These are phyloP conservation scores for Protomyctophum bolini DNA, from an alignment of 2,113 vertebrate species.

Conservation along the genomic window DNA sequence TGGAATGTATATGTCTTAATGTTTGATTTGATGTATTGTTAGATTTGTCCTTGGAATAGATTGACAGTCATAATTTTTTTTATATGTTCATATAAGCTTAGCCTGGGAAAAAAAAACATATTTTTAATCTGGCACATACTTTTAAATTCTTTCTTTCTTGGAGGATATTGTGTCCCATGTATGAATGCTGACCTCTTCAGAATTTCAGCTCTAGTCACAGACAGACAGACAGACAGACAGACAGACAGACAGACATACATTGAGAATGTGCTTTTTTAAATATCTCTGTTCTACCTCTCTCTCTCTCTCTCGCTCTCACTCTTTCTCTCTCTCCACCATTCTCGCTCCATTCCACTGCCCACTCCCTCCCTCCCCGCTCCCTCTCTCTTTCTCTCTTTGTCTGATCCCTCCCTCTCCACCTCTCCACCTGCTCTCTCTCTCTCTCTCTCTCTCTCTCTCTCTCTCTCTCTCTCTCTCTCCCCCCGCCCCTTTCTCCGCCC, in stretches of 20 bases:
- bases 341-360: slow-evolving; percentile 32
- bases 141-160: too few species aligned
- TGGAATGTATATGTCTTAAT: slow-evolving; percentile 17
- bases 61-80: too few species aligned
- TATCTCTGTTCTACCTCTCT: slow-evolving; percentile 68
- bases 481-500: slow-evolving; percentile 76
- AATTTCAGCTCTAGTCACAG: not conserved
- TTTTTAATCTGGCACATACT: too few species aligned
- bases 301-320: slow-evolving; percentile 40
- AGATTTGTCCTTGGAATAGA: too few species aligned
- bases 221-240: slow-evolving; percentile 12
- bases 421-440: slow-evolving; percentile 54
- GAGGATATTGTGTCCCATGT: too few species aligned
- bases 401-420: slow-evolving; percentile 73
- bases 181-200: too few species aligned
- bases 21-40: slow-evolving; percentile 25
- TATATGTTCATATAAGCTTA: too few species aligned
- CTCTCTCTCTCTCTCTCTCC: slow-evolving; percentile 62
- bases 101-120: too few species aligned
- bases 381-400: slow-evolving; percentile 58
- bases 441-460: slow-evolving; percentile 66
- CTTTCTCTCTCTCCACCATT: slow-evolving; percentile 64
- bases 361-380: slow-evolving; percentile 47
- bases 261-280: slow-evolving; percentile 70
- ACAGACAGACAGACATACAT: slow-evolving; percentile 6